These are phyloP conservation scores for Tinea pellionella DNA, from an alignment of 2,888 invertebrate genomes.

Conservation along the genomic window DNA sequence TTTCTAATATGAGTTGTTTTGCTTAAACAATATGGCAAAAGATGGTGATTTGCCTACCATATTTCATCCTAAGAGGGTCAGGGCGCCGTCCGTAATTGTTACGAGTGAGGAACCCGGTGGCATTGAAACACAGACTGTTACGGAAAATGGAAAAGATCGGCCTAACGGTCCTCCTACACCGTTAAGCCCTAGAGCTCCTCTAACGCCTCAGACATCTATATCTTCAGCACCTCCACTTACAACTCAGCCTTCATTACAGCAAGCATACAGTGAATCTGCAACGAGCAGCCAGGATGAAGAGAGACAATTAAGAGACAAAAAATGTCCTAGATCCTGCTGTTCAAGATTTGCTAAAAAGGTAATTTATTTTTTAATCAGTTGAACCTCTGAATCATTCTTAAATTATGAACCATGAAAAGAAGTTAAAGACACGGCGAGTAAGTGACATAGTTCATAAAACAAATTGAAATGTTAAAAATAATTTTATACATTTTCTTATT, in stretches of 20 bases:
- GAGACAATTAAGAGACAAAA: conserved; percentile 54
- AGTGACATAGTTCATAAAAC: too few relatives aligned
- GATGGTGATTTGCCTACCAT: conserved; percentile 85
- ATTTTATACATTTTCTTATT: conserved; percentile 19
- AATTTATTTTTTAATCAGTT: conserved; percentile 16
- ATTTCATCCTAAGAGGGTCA: conserved; percentile 80
- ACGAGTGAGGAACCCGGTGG: conserved; percentile 72
- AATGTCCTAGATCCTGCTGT: conserved; percentile 81
- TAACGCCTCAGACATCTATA: conserved; percentile 57
- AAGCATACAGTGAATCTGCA: conserved; percentile 62
- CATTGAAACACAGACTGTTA: conserved; percentile 41
- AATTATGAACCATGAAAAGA: too few relatives aligned
- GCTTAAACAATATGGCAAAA: conserved; percentile 65
- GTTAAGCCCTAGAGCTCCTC: conserved; percentile 51
- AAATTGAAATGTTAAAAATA: too few relatives aligned
- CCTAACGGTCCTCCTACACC: conserved; percentile 62
- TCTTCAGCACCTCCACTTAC: conserved; percentile 61
- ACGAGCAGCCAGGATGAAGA: conserved; percentile 74
- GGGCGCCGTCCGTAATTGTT: conserved; percentile 77
- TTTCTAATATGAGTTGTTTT: background rate
- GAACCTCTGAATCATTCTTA: background rate
- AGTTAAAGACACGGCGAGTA: too few relatives aligned
- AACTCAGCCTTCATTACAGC: conserved; percentile 59
- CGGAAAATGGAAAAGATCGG: conserved; percentile 31
- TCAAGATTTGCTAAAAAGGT: conserved; percentile 88